Conservation (phyloP, 2,797 vertebrate species). For the Acanthiza pusilla region DNA sequence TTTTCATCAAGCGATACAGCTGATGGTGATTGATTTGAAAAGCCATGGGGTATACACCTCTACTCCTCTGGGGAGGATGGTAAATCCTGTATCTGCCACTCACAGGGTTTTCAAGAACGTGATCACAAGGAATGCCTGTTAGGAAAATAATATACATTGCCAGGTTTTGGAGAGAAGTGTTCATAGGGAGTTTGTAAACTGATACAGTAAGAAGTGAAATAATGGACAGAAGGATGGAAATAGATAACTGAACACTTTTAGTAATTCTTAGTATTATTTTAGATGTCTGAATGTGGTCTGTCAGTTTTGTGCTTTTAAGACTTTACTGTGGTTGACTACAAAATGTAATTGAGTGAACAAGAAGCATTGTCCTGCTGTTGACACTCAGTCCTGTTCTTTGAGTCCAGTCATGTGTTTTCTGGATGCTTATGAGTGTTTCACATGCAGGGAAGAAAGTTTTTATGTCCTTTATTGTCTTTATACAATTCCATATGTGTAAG, state of each 20-base stretch:
- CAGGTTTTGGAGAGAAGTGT: background rate
- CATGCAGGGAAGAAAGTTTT: background rate
- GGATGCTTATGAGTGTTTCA: background rate
- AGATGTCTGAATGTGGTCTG: background rate
- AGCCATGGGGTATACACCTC: accelerated
- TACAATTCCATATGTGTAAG: background rate
- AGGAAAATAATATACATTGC: background rate
- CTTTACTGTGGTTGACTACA: background rate
- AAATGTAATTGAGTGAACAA: background rate
- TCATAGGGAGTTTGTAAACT: background rate
- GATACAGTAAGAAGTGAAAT: background rate
- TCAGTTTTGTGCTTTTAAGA: background rate
- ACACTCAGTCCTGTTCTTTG: background rate
- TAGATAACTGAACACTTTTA: background rate
- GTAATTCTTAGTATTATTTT: background rate
- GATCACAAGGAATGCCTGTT: background rate
- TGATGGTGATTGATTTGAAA: background rate
- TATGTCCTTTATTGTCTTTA: background rate
- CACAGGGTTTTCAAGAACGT: background rate
- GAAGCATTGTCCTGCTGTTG: background rate
- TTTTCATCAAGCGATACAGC: background rate
- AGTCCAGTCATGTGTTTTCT: background rate
- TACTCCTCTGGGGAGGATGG: background rate
- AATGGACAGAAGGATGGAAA: background rate
- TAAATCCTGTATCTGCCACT: background rate